A percentile compares a stretch with the other conserved stretches of the same genome.
phyloP scores from a whole-genome alignment of 2,888 invertebrate genomes.

The Cosmopolites sordidus region DNA sequence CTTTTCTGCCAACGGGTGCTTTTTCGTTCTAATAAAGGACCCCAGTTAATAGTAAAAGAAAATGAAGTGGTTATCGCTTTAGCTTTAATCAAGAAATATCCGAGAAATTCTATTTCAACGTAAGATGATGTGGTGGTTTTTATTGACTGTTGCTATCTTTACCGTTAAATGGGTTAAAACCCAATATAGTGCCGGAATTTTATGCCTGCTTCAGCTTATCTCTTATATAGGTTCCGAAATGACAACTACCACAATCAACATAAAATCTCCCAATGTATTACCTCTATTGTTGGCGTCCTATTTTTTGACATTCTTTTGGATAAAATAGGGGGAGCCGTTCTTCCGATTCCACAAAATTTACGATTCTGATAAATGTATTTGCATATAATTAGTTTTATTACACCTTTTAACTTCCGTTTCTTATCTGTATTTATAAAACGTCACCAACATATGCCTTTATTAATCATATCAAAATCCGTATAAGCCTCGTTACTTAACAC shows the following conservation, averaged over 20 bases:
- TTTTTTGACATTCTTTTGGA: not conserved
- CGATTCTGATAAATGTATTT: not conserved
- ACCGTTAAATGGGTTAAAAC: slow-evolving; percentile 20
- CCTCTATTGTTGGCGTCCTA: slow-evolving; percentile 5
- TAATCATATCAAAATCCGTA: no score
- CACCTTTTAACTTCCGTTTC: slow-evolving; percentile 17
- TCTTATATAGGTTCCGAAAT: slow-evolving; percentile 20
- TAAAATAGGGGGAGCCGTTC: not conserved
- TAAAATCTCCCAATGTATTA: slow-evolving; percentile 9
- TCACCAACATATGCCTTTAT: not conserved
- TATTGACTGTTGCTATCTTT: slow-evolving; percentile 26
- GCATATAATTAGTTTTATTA: slow-evolving; percentile 15
- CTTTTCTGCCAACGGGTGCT: no score
- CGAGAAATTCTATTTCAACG: slow-evolving; percentile 19
- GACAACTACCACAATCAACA: slow-evolving; percentile 20
- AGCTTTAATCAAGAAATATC: slow-evolving; percentile 17
- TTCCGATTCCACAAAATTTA: not conserved
- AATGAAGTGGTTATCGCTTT: slow-evolving; percentile 15
- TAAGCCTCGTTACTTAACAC: no score
- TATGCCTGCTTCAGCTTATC: slow-evolving; percentile 26
- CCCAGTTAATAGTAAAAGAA: slow-evolving; percentile 10
- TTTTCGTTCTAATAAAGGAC: slow-evolving; percentile 4
- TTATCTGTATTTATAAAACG: slow-evolving; percentile 1
- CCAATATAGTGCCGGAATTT: slow-evolving; percentile 18
- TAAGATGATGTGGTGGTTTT: slow-evolving; percentile 17